Conservation (phyloP, 2,113 vertebrate genomes). For the Todiramphus saurophagus region DNA sequence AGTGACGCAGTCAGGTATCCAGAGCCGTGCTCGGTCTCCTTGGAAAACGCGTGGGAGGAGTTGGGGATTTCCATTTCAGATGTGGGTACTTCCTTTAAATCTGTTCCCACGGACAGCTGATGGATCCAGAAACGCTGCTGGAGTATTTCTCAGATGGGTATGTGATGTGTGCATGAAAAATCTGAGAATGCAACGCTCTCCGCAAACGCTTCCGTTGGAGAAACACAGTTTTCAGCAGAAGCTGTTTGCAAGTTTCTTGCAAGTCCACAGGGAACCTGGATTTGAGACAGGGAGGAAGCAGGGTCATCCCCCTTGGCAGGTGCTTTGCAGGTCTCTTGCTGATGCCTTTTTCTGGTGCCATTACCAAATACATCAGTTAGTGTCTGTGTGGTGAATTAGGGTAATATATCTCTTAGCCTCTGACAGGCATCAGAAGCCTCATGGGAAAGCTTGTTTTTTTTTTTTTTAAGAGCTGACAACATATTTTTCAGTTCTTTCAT, state of each 20-base stretch:
- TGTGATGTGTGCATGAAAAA: fast-evolving
- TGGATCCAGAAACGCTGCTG: neutral
- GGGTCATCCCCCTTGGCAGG: neutral
- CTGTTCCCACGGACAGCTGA: neutral
- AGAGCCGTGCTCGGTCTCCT: neutral
- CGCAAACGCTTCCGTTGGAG: fast-evolving
- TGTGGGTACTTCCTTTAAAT: neutral
- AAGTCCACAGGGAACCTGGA: neutral
- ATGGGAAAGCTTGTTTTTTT: neutral
- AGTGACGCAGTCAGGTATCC: fast-evolving
- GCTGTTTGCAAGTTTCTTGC: no score
- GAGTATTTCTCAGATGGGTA: fast-evolving
- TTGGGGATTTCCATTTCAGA: neutral
- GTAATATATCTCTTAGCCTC: neutral
- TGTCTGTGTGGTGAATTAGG: neutral
- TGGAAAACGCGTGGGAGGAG: neutral
- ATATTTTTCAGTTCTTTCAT: neutral
- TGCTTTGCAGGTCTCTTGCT: fast-evolving
- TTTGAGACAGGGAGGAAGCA: neutral
- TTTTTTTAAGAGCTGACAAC: neutral
- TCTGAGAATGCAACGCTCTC: fast-evolving
- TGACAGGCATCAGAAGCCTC: neutral
- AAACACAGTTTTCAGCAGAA: neutral
- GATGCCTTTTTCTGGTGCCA: neutral
- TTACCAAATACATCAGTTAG: neutral